Evolutionary conservation across 2,797 vertebrate genomes (phyloP).

Genomic region (Cirrhinus molitorella): DNA sequence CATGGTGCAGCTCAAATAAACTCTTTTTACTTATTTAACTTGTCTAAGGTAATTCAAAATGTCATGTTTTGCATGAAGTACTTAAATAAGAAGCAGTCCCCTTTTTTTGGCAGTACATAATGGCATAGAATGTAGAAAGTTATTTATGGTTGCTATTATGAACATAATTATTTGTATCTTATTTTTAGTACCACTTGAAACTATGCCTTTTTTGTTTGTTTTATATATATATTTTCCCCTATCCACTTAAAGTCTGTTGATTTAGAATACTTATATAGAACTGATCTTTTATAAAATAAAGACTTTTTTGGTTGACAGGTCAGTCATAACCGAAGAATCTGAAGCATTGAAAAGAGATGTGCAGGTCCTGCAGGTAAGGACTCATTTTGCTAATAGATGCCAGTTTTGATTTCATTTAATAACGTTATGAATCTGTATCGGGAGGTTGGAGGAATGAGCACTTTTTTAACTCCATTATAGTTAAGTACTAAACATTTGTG

Average conservation of each 20-base stretch:
- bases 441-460: neutral
- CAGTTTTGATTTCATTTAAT: conserved; percentile 20
- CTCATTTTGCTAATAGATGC: neutral
- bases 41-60: conserved; percentile 3
- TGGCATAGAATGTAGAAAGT: neutral
- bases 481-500: neutral
- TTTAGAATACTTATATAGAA: neutral
- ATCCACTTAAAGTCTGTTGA: too few species aligned
- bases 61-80: neutral
- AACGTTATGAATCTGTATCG: neutral
- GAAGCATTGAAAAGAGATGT: conserved; percentile 74
- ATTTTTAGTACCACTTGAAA: neutral
- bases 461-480: neutral
- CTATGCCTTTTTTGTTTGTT: neutral
- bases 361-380: conserved; percentile 82
- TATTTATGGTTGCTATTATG: neutral
- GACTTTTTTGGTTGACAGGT: conserved; percentile 70
- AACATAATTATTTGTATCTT: conserved; percentile 4
- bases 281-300: neutral
- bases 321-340: conserved; percentile 80
- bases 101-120: neutral
- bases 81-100: neutral
- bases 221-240: neutral
- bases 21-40: neutral
- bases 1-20: neutral